Evolutionary conservation across 2,113 vertebrate genomes (phyloP), one percentile per base, ranked within the genome.

Genomic region (Prunella fulvescens): DNA sequence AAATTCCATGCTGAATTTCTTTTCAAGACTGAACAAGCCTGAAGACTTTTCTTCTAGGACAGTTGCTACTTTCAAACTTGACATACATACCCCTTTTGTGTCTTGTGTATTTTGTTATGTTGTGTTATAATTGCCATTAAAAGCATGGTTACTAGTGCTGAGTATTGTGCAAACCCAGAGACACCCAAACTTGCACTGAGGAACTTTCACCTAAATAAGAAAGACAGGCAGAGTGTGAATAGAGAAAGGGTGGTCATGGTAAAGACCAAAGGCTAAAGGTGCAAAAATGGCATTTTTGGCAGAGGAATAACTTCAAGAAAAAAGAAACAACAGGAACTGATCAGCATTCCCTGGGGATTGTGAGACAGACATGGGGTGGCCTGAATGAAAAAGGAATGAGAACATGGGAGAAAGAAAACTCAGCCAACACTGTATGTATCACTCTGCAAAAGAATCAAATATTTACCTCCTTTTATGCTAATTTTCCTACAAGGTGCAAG

Each of bases 371-470:
- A 7, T 4, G 25, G 71, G 16, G 12, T 45, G 33, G 2, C 23
- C 25, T 56, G 0, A 0, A 1, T 65, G 40, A 4, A 39, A 61
- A 78, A 45, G 6, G 4, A 25, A 23, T n/a, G 44, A 29, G 19
- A 82, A 4, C 5, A 14, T 6, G 6, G 22, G 5, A 53, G 42
- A 82, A 53, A 17, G 35, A 81, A 39, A 60, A 67, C 35, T 31
- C 40, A 61, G 19, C 12, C 37, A 74, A 12, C 4, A 8, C 7
- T n/a, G 26, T 29, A 35, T 12, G 9, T 22, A 18, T 12, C 37
- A 28, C 4, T 19, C 45, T 37, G n/a, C 22, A 85, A 67, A 77
- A 42, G 3, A 61, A 71, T 53, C 19, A 81, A 60, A 44, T 35
- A 44, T 58, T 90, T 76, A 2, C 12, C 6, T 48, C 7, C 7